phyloP scores from a whole-genome alignment of 2,797 vertebrate species.

The Microhierax caerulescens region DNA sequence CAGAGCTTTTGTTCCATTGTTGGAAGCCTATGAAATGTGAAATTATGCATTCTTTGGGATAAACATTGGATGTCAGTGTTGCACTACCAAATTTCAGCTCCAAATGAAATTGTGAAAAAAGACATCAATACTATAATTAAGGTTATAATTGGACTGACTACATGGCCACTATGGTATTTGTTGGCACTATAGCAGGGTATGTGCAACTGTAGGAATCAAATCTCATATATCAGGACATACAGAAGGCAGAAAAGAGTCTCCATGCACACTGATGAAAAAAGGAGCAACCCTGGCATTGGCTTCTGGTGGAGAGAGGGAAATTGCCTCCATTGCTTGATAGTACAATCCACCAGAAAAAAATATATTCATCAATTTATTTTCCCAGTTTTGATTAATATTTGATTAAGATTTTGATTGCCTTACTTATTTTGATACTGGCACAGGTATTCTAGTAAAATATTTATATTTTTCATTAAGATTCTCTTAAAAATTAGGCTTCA shows the following conservation, averaged over 20 bases:
- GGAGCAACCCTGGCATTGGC: not conserved
- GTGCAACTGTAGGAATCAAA: not conserved
- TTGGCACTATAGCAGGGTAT: not conserved
- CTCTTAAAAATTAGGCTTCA: not conserved
- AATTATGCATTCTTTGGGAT: conserved; percentile 24
- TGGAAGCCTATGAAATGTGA: not conserved
- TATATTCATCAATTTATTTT: not conserved
- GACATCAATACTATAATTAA: not conserved
- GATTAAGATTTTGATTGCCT: not conserved
- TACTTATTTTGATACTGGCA: not conserved
- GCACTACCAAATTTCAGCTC: conserved; percentile 43
- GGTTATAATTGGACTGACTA: not conserved
- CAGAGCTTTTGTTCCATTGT: not conserved
- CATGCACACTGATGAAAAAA: not conserved
- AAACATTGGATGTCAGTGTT: conserved; percentile 59
- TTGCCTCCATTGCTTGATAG: not conserved
- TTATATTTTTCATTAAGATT: not conserved
- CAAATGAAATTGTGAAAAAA: not conserved
- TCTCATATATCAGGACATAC: not conserved
- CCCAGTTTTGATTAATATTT: not conserved
- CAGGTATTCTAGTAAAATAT: not conserved
- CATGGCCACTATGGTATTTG: not conserved
- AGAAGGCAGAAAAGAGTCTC: not conserved
- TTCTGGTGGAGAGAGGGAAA: not conserved
- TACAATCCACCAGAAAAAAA: not conserved